phyloP scores from a whole-genome alignment of 1,140 invertebrate genomes.

The Cotesia glomerata region DNA sequence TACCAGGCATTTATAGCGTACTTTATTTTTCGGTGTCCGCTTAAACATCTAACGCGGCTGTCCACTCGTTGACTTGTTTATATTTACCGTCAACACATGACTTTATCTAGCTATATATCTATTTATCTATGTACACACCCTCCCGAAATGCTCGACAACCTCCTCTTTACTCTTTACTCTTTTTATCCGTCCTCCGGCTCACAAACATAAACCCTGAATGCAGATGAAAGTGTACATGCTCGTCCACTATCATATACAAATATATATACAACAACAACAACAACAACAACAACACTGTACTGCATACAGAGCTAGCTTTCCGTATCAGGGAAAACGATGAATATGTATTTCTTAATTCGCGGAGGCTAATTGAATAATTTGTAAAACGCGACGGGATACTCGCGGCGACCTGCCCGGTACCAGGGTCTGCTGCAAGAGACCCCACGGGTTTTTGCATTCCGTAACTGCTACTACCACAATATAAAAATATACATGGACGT shows the following conservation, averaged over 20 bases:
- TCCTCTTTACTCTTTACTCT: neutral
- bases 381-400: constrained; percentile 55
- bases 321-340: constrained; percentile 58
- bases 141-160: neutral
- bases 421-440: neutral
- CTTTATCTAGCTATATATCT: neutral
- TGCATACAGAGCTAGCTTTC: constrained; percentile 8
- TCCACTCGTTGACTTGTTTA: constrained; percentile 55
- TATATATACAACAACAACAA: too few relatives aligned
- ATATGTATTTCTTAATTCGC: constrained; percentile 65
- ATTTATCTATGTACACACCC: too few relatives aligned
- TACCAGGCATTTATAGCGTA: constrained; percentile 32
- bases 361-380: constrained; percentile 65
- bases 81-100: constrained; percentile 2
- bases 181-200: neutral
- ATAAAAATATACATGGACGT: neutral
- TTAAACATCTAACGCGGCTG: constrained; percentile 56
- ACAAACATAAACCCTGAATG: too few relatives aligned
- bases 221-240: constrained; percentile 7
- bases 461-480: neutral
- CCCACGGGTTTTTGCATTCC: constrained; percentile 5
- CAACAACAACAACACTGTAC: neutral
- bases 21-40: constrained; percentile 36
- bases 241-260: constrained; percentile 29
- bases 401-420: neutral